Percentiles rank a stretch among this genome's conserved stretches.
Conservation (phyloP, 53 echinoderm and acorn worm genomes). For the Patiria pectinifera region DNA sequence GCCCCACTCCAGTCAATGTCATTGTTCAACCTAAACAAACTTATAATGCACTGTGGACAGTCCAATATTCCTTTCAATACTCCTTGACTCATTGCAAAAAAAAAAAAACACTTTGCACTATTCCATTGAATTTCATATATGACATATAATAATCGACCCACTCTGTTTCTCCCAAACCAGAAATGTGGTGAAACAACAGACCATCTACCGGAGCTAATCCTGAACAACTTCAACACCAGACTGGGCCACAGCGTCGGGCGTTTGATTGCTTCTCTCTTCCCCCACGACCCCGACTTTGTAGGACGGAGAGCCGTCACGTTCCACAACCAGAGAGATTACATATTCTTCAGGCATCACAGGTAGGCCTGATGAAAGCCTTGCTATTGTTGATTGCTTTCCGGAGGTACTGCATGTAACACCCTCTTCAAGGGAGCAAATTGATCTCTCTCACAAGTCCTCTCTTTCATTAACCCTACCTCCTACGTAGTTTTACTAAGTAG, state of each 20-base stretch:
- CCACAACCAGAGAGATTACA: constrained; percentile 97
- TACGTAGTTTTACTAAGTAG: too few species aligned
- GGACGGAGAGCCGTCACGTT: constrained; percentile 93
- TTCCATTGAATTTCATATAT: neutral
- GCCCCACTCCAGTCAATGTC: too few species aligned
- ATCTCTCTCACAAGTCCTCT: too few species aligned
- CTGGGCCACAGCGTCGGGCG: constrained; percentile 90
- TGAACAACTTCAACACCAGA: constrained; percentile 97
- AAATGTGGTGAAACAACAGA: constrained; percentile 80
- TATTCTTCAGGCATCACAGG: constrained; percentile 99
- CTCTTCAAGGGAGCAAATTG: too few species aligned
- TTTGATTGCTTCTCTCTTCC: constrained; percentile 86
- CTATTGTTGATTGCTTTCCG: neutral
- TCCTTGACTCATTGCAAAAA: too few species aligned
- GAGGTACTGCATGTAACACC: neutral
- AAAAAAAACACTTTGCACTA: too few species aligned
- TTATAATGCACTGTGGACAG: too few species aligned
- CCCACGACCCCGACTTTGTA: constrained; percentile 94
- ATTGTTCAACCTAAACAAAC: too few species aligned
- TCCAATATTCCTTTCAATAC: too few species aligned
- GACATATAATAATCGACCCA: neutral
- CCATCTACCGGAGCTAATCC: constrained; percentile 89
- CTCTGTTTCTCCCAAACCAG: constrained; percentile 33
- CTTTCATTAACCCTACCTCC: too few species aligned
- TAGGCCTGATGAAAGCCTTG: neutral